Percentiles rank a stretch among this genome's conserved stretches.
Evolutionary conservation across 2,797 vertebrate species (phyloP).

Genomic region (Pipistrellus nathusii): DNA sequence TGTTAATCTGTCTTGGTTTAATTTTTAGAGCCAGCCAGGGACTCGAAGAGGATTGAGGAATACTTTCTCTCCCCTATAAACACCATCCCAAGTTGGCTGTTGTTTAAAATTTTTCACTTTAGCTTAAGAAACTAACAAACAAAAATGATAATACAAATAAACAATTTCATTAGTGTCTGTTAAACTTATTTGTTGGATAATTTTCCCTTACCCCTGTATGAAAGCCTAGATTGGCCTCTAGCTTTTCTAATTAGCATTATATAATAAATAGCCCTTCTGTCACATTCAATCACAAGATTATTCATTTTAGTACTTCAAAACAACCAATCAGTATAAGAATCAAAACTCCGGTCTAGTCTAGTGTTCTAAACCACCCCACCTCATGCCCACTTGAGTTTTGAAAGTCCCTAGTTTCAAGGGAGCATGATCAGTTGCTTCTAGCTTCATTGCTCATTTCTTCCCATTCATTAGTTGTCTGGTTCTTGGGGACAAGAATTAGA

Average conservation of each 20-base stretch:
- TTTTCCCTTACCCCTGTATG: background rate
- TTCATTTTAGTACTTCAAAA: constrained; percentile 46
- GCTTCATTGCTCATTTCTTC: background rate
- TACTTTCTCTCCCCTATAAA: background rate
- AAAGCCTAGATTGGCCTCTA: background rate
- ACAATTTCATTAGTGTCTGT: background rate
- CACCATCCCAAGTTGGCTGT: background rate
- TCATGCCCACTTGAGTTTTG: background rate
- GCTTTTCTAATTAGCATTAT: constrained; percentile 29
- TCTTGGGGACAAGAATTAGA: background rate
- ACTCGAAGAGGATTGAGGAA: background rate
- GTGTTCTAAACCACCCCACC: background rate
- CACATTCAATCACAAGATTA: constrained; percentile 22
- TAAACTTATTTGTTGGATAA: background rate
- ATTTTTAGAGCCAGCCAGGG: background rate
- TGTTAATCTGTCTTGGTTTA: constrained; percentile 22
- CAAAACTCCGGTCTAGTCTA: background rate
- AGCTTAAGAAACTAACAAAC: background rate
- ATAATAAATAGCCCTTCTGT: background rate
- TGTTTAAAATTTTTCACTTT: background rate
- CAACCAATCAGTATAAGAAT: background rate
- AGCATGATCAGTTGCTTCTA: background rate
- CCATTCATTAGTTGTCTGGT: background rate
- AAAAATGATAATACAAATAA: constrained; percentile 25
- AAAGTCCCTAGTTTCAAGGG: background rate